These are phyloP conservation scores for Hydra vulgaris DNA, from an alignment of 30 jellyfish, hydroid and myxozoan genomes.

Conservation along the genomic window DNA sequence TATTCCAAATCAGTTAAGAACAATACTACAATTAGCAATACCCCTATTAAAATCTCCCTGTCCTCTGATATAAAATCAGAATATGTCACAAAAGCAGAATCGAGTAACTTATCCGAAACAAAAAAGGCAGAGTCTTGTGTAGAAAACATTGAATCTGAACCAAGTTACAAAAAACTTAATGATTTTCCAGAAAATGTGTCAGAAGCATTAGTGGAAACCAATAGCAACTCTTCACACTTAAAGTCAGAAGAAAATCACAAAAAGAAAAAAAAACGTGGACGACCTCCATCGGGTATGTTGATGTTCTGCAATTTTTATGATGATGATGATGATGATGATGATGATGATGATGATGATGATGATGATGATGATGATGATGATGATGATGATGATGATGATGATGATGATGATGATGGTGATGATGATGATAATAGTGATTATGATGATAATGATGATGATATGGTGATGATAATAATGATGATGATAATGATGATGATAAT, in stretches of 20 bases:
- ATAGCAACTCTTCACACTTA: background rate
- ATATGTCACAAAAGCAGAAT: background rate
- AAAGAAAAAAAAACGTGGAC: slow-evolving; percentile 2
- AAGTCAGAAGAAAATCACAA: background rate
- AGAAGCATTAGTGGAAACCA: background rate
- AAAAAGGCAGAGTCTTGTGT: background rate
- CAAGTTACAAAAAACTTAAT: background rate
- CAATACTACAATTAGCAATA: too few species aligned
- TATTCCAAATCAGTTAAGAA: background rate
- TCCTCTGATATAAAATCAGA: background rate
- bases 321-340: background rate
- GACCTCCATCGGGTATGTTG: background rate
- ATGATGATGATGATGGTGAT: background rate
- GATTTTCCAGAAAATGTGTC: background rate
- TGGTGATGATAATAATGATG: slow-evolving; percentile 30
- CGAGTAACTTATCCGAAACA: background rate
- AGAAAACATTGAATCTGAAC: background rate
- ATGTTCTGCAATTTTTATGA: background rate
- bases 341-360: background rate
- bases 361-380: background rate
- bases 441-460: slow-evolving; percentile 42
- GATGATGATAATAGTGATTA: slow-evolving; percentile 18
- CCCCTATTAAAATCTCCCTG: background rate
- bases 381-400: background rate
- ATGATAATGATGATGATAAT: slow-evolving; percentile 25